Evolutionary conservation across 2,797 vertebrate genomes (phyloP).

Genomic region (Hoplostethus mediterraneus): DNA sequence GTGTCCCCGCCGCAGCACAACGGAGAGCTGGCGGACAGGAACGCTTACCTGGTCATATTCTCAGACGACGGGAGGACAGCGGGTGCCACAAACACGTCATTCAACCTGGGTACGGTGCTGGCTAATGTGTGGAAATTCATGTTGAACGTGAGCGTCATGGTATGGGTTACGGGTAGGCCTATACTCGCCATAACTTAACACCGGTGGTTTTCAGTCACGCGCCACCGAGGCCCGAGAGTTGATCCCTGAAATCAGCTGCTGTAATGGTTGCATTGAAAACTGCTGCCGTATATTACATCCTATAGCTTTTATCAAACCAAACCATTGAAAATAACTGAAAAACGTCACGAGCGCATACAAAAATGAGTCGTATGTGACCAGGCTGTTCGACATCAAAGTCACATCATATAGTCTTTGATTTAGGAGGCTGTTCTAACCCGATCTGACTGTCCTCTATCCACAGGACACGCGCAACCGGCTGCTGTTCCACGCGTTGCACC

Average conservation of each 20-base stretch:
- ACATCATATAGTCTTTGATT: not conserved
- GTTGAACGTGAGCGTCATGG: not conserved
- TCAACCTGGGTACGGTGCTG: constrained; percentile 56
- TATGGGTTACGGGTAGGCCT: not conserved
- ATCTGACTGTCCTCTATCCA: not conserved
- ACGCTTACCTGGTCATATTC: constrained; percentile 87
- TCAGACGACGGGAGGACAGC: constrained; percentile 81
- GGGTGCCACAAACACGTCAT: constrained; percentile 57
- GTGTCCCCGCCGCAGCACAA: constrained; percentile 53
- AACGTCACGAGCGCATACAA: too few species aligned
- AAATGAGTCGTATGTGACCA: too few species aligned
- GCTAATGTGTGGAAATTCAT: not conserved
- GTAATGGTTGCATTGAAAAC: too few species aligned
- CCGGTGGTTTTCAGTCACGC: too few species aligned
- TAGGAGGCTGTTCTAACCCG: not conserved
- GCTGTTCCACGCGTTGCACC: constrained; percentile 12
- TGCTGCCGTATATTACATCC: too few species aligned
- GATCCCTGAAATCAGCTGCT: too few species aligned
- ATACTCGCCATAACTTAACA: too few species aligned
- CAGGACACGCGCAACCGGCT: constrained; percentile 42
- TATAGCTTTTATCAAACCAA: too few species aligned
- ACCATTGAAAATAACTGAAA: too few species aligned
- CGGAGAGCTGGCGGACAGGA: constrained; percentile 57
- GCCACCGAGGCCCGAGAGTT: too few species aligned
- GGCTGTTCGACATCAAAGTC: too few species aligned